Percentiles rank a stretch among this genome's conserved stretches.
phyloP scores from a whole-genome alignment of 2,797 vertebrate genomes.

The Otolemur crassicaudatus region DNA sequence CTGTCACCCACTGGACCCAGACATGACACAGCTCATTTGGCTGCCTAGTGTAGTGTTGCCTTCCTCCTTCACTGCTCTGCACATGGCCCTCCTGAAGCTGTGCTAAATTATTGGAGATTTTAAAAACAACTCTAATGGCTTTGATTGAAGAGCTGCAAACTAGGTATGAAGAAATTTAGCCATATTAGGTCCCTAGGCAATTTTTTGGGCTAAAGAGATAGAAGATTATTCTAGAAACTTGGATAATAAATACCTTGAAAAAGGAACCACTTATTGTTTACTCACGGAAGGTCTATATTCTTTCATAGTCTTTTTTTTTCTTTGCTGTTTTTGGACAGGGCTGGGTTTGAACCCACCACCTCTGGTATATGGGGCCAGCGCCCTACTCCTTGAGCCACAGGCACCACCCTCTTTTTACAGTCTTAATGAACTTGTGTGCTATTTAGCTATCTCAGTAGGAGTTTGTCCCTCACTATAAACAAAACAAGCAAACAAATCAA shows the following conservation, averaged over 20 bases:
- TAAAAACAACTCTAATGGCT: constrained; percentile 12
- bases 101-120: constrained; percentile 39
- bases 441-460: not conserved
- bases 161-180: not conserved
- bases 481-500: constrained; percentile 19
- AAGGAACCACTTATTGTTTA: constrained; percentile 14
- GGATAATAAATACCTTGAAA: not conserved
- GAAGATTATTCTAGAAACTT: constrained; percentile 52
- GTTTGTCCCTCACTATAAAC: constrained; percentile 12
- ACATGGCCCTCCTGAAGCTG: not conserved
- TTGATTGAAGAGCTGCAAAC: constrained; percentile 29
- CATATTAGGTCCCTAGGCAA: not conserved
- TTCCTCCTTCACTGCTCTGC: constrained; percentile 16
- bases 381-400: too few relatives aligned
- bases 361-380: too few relatives aligned
- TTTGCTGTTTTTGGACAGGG: too few relatives aligned
- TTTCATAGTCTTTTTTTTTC: not conserved
- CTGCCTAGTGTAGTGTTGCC: not conserved
- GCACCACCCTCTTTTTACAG: not conserved
- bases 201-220: not conserved
- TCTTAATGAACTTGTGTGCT: not conserved
- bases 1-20: constrained; percentile 59
- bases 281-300: not conserved
- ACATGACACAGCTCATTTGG: constrained; percentile 31
- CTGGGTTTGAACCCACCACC: too few relatives aligned